Evolutionary conservation across 2,797 vertebrate species (phyloP).

Genomic region (Garrulus glandarius): DNA sequence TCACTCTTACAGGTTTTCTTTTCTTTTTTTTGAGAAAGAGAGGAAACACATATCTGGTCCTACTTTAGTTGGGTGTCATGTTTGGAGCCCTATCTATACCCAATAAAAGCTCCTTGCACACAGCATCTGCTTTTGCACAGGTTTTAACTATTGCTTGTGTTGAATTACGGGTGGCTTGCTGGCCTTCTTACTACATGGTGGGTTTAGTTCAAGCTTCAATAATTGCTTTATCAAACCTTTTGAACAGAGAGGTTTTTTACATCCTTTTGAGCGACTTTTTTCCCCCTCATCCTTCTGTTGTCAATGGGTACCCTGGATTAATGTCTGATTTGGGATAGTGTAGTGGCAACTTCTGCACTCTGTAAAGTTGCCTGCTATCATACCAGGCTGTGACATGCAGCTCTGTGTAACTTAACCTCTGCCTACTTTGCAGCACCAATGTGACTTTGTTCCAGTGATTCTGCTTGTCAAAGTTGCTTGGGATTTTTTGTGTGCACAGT

Average conservation of each 20-base stretch:
- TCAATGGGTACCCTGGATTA: not conserved
- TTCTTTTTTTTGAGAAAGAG: too few species aligned
- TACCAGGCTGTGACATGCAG: not conserved
- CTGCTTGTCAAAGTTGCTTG: not conserved
- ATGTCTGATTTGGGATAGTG: not conserved
- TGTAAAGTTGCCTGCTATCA: not conserved
- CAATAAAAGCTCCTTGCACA: not conserved
- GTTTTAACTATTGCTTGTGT: not conserved
- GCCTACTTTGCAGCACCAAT: not conserved
- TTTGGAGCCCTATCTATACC: not conserved
- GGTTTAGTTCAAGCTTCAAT: not conserved
- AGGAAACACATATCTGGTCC: not conserved
- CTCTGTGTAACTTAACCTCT: not conserved
- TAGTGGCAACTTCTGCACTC: not conserved
- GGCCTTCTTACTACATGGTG: not conserved
- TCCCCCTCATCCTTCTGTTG: fast-evolving
- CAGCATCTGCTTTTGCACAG: not conserved
- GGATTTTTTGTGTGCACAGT: not conserved
- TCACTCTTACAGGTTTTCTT: not conserved
- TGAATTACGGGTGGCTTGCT: not conserved
- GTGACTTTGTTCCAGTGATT: not conserved
- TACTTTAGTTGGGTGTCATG: fast-evolving
- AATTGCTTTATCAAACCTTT: not conserved
- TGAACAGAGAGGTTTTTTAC: not conserved
- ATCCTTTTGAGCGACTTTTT: not conserved